phyloP scores from a whole-genome alignment of 1,140 invertebrate species.

The Tribolium castaneum region DNA sequence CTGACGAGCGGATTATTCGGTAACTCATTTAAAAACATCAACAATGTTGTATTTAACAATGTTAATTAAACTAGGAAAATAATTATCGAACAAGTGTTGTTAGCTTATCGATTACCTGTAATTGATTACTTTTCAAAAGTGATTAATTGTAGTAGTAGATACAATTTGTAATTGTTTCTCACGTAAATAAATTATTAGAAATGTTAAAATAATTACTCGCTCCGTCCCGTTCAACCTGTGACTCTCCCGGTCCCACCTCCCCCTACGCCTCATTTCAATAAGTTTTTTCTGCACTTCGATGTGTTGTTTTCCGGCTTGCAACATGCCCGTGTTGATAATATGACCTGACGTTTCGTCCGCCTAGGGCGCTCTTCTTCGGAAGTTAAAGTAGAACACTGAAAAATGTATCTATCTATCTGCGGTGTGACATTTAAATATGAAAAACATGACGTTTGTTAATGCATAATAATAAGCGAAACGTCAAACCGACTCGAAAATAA shows the following conservation, averaged over 20 bases:
- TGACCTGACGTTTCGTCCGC: conserved; percentile 24
- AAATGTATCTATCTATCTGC: conserved; percentile 18
- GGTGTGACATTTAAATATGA: conserved; percentile 17
- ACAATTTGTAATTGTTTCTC: conserved; percentile 41
- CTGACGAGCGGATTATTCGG: too few species aligned
- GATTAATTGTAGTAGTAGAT: conserved; percentile 40
- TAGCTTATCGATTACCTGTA: conserved; percentile 42
- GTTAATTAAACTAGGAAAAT: conserved; percentile 41
- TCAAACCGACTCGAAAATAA: conserved; percentile 1
- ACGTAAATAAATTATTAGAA: conserved; percentile 39
- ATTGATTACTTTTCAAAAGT: conserved; percentile 42
- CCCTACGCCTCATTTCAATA: conserved; percentile 8
- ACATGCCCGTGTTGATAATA: neutral
- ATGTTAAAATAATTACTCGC: conserved; percentile 37
- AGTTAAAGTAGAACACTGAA: conserved; percentile 31
- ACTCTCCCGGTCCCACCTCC: neutral
- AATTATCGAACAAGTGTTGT: conserved; percentile 41
- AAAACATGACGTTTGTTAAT: conserved; percentile 29
- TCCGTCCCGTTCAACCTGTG: neutral
- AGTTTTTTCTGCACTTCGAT: neutral
- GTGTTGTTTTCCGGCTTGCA: conserved; percentile 5
- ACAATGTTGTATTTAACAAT: conserved; percentile 39
- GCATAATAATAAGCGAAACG: conserved; percentile 18
- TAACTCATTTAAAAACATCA: conserved; percentile 11
- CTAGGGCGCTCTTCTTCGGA: conserved; percentile 8